Evolutionary conservation across 2,888 invertebrate species (phyloP).

Genomic region (Dynastes tityus): DNA sequence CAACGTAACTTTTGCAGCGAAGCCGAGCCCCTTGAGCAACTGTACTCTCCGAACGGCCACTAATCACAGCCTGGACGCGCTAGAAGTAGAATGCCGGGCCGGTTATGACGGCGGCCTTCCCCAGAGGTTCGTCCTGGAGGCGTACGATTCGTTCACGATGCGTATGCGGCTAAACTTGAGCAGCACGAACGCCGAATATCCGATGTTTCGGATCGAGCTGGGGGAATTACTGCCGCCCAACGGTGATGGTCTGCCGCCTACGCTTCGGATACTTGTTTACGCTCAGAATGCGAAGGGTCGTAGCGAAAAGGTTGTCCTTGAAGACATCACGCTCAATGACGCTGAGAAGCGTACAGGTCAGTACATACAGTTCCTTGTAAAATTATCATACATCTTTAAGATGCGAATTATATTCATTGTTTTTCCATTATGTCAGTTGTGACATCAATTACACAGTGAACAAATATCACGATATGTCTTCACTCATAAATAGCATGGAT

Average conservation of each 20-base stretch:
- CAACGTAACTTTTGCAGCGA: slow-evolving; percentile 72
- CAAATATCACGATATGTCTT: too few relatives aligned
- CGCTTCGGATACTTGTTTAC: slow-evolving; percentile 85
- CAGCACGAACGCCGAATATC: slow-evolving; percentile 74
- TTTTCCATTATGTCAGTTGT: too few relatives aligned
- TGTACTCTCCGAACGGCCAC: slow-evolving; percentile 85
- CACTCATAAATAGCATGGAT: too few relatives aligned
- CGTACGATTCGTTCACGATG: slow-evolving; percentile 83
- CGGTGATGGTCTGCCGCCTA: slow-evolving; percentile 71
- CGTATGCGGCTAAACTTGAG: slow-evolving; percentile 81
- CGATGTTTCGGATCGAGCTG: slow-evolving; percentile 78
- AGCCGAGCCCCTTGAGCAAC: slow-evolving; percentile 87
- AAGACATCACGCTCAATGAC: slow-evolving; percentile 90
- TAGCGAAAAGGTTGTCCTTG: slow-evolving; percentile 85
- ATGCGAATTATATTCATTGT: too few relatives aligned
- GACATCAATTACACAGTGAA: too few relatives aligned
- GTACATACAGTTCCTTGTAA: slow-evolving; percentile 45
- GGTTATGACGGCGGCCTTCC: slow-evolving; percentile 93
- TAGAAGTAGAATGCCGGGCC: slow-evolving; percentile 88
- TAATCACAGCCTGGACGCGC: slow-evolving; percentile 74
- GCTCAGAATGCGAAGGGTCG: slow-evolving; percentile 89
- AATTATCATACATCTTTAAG: too few relatives aligned
- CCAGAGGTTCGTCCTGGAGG: slow-evolving; percentile 88
- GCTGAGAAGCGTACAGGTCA: slow-evolving; percentile 89
- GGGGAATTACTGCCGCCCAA: slow-evolving; percentile 76